Base-by-base conservation (phyloP, 2,797 vertebrate species). In the Triplophysa bombifrons region DNA sequence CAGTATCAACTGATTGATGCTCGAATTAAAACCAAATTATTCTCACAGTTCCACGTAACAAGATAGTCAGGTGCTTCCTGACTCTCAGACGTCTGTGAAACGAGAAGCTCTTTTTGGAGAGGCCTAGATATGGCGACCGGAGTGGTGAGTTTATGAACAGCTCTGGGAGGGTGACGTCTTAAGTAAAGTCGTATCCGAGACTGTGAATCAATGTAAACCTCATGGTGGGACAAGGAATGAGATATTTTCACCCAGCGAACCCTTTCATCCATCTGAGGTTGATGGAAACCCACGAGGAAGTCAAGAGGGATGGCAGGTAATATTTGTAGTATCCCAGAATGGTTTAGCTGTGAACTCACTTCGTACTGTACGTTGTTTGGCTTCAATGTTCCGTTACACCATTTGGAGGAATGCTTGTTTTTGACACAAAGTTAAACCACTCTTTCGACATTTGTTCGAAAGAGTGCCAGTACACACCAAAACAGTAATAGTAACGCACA, bases 261-360 rank as follows among this genome's bases (percentile, higher is more conserved):
- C 25, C 58, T 75, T 63, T 73, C n/a, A 60, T 51, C 66, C 27
- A 27, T 16, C 53, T 4, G 63, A 69, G 34, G 25, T 53, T 34
- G 19, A 72, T 66, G 55, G 51, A 51, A 82, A 63, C 34, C 41
- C 74, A 77, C 67, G 48, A 64, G 63, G 67, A 79, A 67, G 41
- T 68, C 44, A n/a, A 30, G 53, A 22, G 44, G 73, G 34, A 83
- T 25, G 11, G 67, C 66, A 66, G 11, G 55, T 64, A 64, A 80
- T 80, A 56, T 64, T 80, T 74, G 80, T 7, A 80, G 80, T 82
- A 61, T 80, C 50, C 76, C 83, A 71, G 70, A 73, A 14, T 82
- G 69, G 69, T 55, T 83, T 55, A 76, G 53, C 30, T 63, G 50
- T 84, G 83, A 84, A 64, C 70, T 84, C 80, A 79, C 41, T 53